Base-by-base conservation (phyloP, 2,797 vertebrate genomes). In the Sphenodon punctatus region DNA sequence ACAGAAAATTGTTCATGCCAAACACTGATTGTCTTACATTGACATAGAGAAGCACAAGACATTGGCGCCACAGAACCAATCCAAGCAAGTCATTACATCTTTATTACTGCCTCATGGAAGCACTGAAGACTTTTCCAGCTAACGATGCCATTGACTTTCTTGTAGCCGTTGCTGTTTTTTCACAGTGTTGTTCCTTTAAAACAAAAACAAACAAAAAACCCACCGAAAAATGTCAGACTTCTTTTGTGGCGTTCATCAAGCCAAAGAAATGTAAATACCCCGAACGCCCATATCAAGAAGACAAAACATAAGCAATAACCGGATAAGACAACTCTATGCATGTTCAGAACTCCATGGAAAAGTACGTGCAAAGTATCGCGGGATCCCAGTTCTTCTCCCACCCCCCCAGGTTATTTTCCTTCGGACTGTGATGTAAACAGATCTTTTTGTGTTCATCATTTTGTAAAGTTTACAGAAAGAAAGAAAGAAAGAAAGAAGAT, bases 261-360 rank as follows among this genome's bases (percentile, higher is more conserved):
- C 95, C 95, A 96, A 96, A 96, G 95, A 96, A 84, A 63, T n/a
- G 60, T 89, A 67, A 49, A n/a, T 75, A 51, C 63, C 36, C 30
- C 85, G 68, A 78, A 90, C 39, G 77, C 84, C 77, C 82, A 84
- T 88, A 85, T 73, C 67, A 63, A 20, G 56, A 75, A 49, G 84
- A 79, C 14, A 27, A 59, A 71, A 72, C 68, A 55, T 10, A 45
- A 93, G 91, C 92, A 89, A 90, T 88, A 91, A 90, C 38, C 55
- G n/a, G 81, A 68, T 4, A 3, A 46, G 61, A 60, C 67, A 63
- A 67, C 76, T 27, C 63, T 2, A 0, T 32, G 48, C 39, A 2
- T 1, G 46, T 65, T 27, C 4, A 64, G 16, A 36, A 56, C 30
- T 36, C 66, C 36, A 0, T 9, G 39, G 34, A 81, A 75, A 53